These are phyloP conservation scores for Drosophila sordidula DNA, from an alignment of 2,888 invertebrate species.

Conservation along the genomic window DNA sequence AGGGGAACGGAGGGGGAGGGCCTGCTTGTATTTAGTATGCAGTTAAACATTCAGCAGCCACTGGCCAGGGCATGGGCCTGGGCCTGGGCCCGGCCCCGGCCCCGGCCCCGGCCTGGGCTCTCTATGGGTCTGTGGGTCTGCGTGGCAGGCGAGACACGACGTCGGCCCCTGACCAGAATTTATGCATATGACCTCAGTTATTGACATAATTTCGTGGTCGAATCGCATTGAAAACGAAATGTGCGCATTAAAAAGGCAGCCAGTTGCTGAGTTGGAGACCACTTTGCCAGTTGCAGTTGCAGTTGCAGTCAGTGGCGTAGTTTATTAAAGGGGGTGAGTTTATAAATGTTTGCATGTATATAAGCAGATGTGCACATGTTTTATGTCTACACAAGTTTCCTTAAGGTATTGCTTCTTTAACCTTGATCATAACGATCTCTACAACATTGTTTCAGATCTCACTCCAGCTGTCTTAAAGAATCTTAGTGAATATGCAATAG, in stretches of 20 bases:
- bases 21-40: slow-evolving; percentile 68
- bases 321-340: neutral
- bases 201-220: slow-evolving; percentile 78
- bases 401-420: too few relatives aligned
- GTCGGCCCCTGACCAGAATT: slow-evolving; percentile 65
- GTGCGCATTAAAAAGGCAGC: slow-evolving; percentile 51
- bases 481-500: too few relatives aligned
- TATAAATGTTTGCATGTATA: too few relatives aligned
- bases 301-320: slow-evolving; percentile 16
- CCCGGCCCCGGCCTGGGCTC: slow-evolving; percentile 10
- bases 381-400: too few relatives aligned
- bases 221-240: slow-evolving; percentile 70
- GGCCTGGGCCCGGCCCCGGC: neutral
- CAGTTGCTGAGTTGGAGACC: slow-evolving; percentile 11
- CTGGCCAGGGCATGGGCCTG: slow-evolving; percentile 6
- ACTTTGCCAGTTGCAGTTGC: slow-evolving; percentile 2
- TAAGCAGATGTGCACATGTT: too few relatives aligned
- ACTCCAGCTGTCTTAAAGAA: too few relatives aligned
- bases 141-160: slow-evolving; percentile 60
- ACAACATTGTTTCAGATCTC: too few relatives aligned
- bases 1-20: neutral
- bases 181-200: slow-evolving; percentile 81
- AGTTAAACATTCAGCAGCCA: slow-evolving; percentile 54
- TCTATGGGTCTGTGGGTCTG: slow-evolving; percentile 75
- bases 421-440: neutral